Base-by-base conservation (phyloP, 1,140 invertebrate genomes). In the Drosophila varians region DNA sequence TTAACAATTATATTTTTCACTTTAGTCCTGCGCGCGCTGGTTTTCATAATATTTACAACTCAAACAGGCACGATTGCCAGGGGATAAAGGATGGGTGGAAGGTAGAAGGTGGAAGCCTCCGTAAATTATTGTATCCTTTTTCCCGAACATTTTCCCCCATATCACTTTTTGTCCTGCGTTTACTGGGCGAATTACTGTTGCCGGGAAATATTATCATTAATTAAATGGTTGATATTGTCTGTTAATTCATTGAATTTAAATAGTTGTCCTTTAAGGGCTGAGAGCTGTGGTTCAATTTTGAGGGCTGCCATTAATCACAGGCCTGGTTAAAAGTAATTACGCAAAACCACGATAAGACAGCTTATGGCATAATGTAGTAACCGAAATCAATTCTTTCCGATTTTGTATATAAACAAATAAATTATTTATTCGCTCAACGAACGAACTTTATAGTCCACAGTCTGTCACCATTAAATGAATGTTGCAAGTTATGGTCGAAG, bases 1-100 rank as follows among this genome's bases (percentile, higher is more conserved):
- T 79, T 72, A 86, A 74, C 80, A 68, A 76, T 84, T 79, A 84
- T 55, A 71, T 56, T 64, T 58, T 66, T 25, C 52, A 60, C 73
- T 69, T 69, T 47, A 65, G 46, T 14, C 38, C 16, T 8, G 21
- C 11, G 11, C 34, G 12, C 21, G 21, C n/a, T 53, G n/a, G 65
- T 65, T 65, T 66, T 45, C 46, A 65, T 49, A 38, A 73, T 77
- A 74, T 65, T 74, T 74, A 58, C 61, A 73, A 65, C 52, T 52
- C 46, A 64, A 61, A 80, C 49, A n/a, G 55, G 7, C 8, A 14
- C 16, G 28, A 25, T 6, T 28, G 9, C 21, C n/a, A n/a, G n/a
- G 4, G 3, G 7, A 5, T 3, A 19, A 9, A 40, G 9, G 14
- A 7, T 16, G 11, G 12, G 21, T 21, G 3, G 2, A 21, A 9